These are phyloP conservation scores for Atherinosoma microstoma DNA, from an alignment of 2,797 vertebrate genomes.

Conservation along the genomic window DNA sequence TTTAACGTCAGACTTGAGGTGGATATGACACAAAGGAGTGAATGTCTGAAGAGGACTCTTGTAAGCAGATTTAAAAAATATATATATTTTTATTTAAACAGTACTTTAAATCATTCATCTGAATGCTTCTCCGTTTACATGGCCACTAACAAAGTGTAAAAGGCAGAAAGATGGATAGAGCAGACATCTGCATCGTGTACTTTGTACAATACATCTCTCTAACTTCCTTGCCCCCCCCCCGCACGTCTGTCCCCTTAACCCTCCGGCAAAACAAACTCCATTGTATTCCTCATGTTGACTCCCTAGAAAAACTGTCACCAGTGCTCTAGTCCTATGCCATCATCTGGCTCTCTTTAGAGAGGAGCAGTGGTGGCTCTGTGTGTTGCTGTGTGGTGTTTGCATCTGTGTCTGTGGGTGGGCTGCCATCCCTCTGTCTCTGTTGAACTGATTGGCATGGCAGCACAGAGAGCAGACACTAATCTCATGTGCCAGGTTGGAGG, in stretches of 20 bases:
- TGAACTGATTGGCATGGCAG: slow-evolving; percentile 71
- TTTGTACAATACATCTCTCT: slow-evolving; percentile 42
- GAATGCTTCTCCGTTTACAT: slow-evolving; percentile 17
- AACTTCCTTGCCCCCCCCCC: slow-evolving; percentile 35
- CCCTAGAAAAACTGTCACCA: slow-evolving; percentile 65
- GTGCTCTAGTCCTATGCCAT: slow-evolving; percentile 55
- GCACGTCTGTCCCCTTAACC: slow-evolving; percentile 54
- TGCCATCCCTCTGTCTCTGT: slow-evolving; percentile 56
- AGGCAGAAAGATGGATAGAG: slow-evolving; percentile 44
- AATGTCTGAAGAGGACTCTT: not conserved
- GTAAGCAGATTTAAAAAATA: too few species aligned
- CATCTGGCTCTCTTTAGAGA: slow-evolving; percentile 54
- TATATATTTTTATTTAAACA: slow-evolving; percentile 5
- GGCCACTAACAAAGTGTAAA: slow-evolving; percentile 25
- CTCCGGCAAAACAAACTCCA: slow-evolving; percentile 66
- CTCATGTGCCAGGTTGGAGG: slow-evolving; percentile 66
- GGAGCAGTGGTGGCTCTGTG: slow-evolving; percentile 34
- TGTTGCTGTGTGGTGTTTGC: slow-evolving; percentile 48
- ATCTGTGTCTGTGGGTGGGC: slow-evolving; percentile 66
- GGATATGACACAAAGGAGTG: not conserved
- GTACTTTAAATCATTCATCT: slow-evolving; percentile 27
- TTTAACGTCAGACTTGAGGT: not conserved
- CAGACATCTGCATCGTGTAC: slow-evolving; percentile 57
- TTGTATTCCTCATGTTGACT: slow-evolving; percentile 70
- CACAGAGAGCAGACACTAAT: slow-evolving; percentile 67